These are phyloP conservation scores for Eustalomyia histrio DNA, from an alignment of 2,888 invertebrate genomes.

Conservation along the genomic window DNA sequence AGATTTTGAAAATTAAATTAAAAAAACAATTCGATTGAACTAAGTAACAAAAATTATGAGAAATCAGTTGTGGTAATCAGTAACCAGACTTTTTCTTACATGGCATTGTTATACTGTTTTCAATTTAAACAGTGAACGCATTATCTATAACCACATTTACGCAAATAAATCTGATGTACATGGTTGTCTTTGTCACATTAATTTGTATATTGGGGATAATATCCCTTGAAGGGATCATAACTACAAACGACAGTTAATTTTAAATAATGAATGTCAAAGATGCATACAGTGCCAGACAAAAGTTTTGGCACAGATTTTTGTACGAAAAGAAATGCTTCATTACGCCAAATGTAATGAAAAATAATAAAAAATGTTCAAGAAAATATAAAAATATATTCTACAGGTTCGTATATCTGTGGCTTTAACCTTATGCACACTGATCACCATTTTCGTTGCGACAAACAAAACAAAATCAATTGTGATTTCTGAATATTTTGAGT, in stretches of 20 bases:
- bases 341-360: too few relatives aligned
- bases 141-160: constrained; percentile 74
- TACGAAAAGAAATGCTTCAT: too few relatives aligned
- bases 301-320: too few relatives aligned
- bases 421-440: too few relatives aligned
- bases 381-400: too few relatives aligned
- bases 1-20: constrained; percentile 62
- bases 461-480: too few relatives aligned
- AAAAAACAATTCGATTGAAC: constrained; percentile 65
- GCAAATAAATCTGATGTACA: constrained; percentile 50
- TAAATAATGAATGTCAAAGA: background rate
- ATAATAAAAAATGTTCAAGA: too few relatives aligned
- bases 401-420: too few relatives aligned
- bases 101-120: constrained; percentile 64
- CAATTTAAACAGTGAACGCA: constrained; percentile 72
- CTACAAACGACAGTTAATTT: constrained; percentile 31
- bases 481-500: too few relatives aligned
- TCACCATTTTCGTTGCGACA: too few relatives aligned
- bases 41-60: constrained; percentile 65
- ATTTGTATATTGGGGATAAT: constrained; percentile 32
- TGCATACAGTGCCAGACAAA: too few relatives aligned
- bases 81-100: constrained; percentile 65
- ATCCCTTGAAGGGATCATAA: constrained; percentile 33
- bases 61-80: constrained; percentile 61
- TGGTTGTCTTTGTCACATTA: constrained; percentile 50